Evolutionary conservation across 2,797 vertebrate genomes (phyloP).

Genomic region (Heterohyrax brucei): DNA sequence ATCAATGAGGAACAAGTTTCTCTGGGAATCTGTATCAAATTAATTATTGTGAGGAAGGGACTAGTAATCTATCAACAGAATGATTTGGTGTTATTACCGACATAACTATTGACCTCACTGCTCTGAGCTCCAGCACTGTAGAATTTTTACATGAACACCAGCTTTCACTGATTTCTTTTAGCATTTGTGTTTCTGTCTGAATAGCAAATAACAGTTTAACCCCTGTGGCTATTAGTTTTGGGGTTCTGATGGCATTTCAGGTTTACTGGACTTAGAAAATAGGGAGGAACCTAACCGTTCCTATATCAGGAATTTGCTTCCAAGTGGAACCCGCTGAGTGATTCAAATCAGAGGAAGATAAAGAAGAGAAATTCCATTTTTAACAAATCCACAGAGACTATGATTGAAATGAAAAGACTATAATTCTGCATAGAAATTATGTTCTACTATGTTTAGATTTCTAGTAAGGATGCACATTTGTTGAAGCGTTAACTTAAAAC

Average conservation of each 20-base stretch:
- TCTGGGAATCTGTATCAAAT: constrained; percentile 79
- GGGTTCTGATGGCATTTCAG: constrained; percentile 21
- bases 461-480: neutral
- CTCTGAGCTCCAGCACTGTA: neutral
- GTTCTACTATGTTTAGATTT: constrained; percentile 49
- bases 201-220: constrained; percentile 20
- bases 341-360: constrained; percentile 53
- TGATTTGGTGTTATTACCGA: constrained; percentile 70
- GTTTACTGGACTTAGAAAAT: constrained; percentile 42
- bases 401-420: neutral
- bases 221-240: constrained; percentile 11
- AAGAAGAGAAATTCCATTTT: constrained; percentile 62
- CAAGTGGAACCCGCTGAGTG: neutral
- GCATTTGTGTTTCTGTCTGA: constrained; percentile 53
- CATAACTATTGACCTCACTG: constrained; percentile 55
- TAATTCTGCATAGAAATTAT: constrained; percentile 33
- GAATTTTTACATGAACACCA: constrained; percentile 38
- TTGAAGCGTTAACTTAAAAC: constrained; percentile 43
- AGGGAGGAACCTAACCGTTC: neutral
- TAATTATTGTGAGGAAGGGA: constrained; percentile 80
- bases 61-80: constrained; percentile 58
- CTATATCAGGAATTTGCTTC: constrained; percentile 43
- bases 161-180: constrained; percentile 51
- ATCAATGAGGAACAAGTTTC: constrained; percentile 73
- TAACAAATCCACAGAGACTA: constrained; percentile 54